Base-by-base conservation (phyloP, 2,888 invertebrate genomes). In the Ecdyonurus torrentis region DNA sequence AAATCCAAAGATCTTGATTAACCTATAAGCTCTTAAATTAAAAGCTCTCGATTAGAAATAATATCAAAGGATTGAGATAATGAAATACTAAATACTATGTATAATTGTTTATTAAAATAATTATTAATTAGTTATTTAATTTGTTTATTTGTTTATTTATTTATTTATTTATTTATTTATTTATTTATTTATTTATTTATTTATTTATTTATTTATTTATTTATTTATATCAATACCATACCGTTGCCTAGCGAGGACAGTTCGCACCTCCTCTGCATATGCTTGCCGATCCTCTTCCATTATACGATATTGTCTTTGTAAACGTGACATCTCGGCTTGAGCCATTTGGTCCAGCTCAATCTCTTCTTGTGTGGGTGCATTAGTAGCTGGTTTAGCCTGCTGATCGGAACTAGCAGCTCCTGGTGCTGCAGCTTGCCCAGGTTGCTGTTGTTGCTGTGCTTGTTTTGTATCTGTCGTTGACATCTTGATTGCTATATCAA, bases 261-360 rank as follows among this genome's bases (percentile, higher is more conserved):
- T 81, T 68, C 83, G 83, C 23, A 83, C 83, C 70, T 87, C 86
- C 70, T 83, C 85, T 62, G 81, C 80, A 70, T 87, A 89, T 0
- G 83, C 80, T 15, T 81, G 78, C 1, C 88, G 78, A 72, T 90
- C 89, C 65, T 86, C 83, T 73, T 91, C 89, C 88, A 91, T 89
- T 68, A 89, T 86, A 20, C 89, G 80, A 72, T 86, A 87, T 80
- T 84, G 74, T 70, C 91, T 80, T 68, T 88, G 87, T 55, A 94
- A 75, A 66, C 90, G 84, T 20, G 83, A 78, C 69, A 91, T 77
- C 72, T 94, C 90, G 64, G 85, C 84, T 70, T 86, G 86, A 1
- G 89, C 89, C 71, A 89, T 82, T 70, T 85, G 82, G 70, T 89
- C 87, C 76, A 89, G 79, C 73, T 89, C 89, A 70, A 81, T 74